Evolutionary conservation across 2,888 invertebrate genomes (phyloP).

Genomic region (Dryadula phaetusa): DNA sequence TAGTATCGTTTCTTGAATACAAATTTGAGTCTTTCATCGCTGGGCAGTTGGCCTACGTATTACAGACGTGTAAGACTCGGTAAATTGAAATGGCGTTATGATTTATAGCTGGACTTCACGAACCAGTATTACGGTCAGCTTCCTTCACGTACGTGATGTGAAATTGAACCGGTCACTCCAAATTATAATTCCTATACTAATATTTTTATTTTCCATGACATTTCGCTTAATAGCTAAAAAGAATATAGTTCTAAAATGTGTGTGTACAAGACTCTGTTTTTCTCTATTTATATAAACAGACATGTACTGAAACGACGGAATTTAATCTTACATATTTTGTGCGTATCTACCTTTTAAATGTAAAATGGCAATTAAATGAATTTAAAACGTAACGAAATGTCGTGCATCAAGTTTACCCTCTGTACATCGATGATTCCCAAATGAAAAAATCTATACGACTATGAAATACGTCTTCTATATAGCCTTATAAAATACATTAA

Average conservation of each 20-base stretch:
- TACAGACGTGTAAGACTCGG: conserved; percentile 71
- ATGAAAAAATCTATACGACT: too few species aligned
- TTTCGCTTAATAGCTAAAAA: neutral
- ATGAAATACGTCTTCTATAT: neutral
- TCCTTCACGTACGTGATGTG: conserved; percentile 71
- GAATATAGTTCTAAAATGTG: neutral
- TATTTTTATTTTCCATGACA: conserved; percentile 17
- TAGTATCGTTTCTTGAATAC: conserved; percentile 77
- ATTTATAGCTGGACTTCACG: conserved; percentile 78
- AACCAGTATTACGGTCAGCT: conserved; percentile 73
- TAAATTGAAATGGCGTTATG: conserved; percentile 81
- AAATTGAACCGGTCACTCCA: conserved; percentile 56
- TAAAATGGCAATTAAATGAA: too few species aligned
- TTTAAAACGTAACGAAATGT: too few species aligned
- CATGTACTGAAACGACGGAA: too few species aligned
- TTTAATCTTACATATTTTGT: too few species aligned
- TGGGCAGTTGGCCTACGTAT: conserved; percentile 63
- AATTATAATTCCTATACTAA: conserved; percentile 39
- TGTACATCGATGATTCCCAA: too few species aligned
- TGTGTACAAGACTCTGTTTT: too few species aligned
- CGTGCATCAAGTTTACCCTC: too few species aligned
- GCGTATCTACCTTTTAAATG: too few species aligned
- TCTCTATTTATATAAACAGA: too few species aligned
- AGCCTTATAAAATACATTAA: neutral
- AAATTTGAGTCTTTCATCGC: conserved; percentile 78